A percentile compares a stretch with the other conserved stretches of the same genome.
Conservation (phyloP, 2,888 invertebrate species). For the Diarsia brunnea region DNA sequence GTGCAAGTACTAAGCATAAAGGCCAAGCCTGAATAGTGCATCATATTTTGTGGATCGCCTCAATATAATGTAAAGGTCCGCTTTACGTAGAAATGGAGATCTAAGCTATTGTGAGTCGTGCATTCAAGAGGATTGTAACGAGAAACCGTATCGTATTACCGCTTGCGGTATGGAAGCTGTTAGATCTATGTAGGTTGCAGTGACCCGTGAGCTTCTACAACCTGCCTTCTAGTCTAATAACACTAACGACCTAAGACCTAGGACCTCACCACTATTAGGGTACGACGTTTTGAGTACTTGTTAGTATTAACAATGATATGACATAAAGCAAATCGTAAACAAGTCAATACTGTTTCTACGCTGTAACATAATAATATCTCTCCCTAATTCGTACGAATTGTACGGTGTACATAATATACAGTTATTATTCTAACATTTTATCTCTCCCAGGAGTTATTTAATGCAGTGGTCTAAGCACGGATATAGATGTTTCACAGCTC, state of each 20-base stretch:
- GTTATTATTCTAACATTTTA: neutral
- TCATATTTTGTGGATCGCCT: conserved; percentile 49
- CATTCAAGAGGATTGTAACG: conserved; percentile 27
- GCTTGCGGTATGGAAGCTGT: conserved; percentile 4
- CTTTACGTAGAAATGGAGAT: conserved; percentile 33
- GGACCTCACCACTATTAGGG: neutral
- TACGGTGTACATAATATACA: neutral
- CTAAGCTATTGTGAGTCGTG: conserved; percentile 19
- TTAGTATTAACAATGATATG: neutral
- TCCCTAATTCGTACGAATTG: neutral
- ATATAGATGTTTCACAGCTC: neutral
- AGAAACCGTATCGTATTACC: conserved; percentile 22
- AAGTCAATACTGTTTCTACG: too few species aligned
- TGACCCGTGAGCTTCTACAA: conserved; percentile 7
- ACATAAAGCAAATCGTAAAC: too few species aligned
- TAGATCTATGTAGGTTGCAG: conserved; percentile 23
- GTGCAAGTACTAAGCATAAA: conserved; percentile 48
- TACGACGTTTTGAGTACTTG: neutral
- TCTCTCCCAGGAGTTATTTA: neutral
- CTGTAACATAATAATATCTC: too few species aligned
- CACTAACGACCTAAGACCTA: neutral
- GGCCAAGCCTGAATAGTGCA: conserved; percentile 51
- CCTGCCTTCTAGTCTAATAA: conserved; percentile 12
- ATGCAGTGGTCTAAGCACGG: neutral
- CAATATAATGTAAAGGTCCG: conserved; percentile 29